These are phyloP conservation scores for Lamprologus callipterus DNA, from an alignment of 2,113 vertebrate genomes.

Conservation along the genomic window DNA sequence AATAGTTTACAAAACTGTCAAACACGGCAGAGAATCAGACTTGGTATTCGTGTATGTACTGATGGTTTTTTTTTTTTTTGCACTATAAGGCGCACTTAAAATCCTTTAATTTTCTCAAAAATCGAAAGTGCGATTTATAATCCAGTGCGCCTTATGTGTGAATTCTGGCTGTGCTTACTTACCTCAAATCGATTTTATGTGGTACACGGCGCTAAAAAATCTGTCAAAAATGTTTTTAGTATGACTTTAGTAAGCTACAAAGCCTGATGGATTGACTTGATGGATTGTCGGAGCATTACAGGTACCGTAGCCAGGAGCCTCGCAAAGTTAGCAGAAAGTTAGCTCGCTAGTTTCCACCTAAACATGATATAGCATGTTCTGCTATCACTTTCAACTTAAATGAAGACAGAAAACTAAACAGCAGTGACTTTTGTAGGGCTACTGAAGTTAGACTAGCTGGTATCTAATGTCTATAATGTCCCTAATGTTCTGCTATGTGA, in stretches of 20 bases:
- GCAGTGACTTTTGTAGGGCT: neutral
- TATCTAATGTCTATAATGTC: neutral
- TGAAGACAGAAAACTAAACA: neutral
- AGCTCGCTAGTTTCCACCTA: neutral
- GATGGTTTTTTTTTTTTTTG: rapidly evolving
- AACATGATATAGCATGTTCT: neutral
- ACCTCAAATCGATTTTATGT: neutral
- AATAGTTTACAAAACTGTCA: neutral
- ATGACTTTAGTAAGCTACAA: neutral
- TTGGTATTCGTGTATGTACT: neutral
- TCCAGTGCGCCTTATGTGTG: neutral
- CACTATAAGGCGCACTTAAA: neutral
- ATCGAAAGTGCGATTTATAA: neutral
- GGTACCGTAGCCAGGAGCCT: neutral
- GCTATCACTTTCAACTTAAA: neutral
- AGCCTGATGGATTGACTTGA: neutral
- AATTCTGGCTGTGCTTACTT: neutral
- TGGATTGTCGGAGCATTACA: neutral
- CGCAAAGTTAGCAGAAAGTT: neutral
- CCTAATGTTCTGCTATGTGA: neutral
- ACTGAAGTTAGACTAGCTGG: neutral
- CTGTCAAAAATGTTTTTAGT: neutral
- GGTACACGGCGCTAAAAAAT: neutral
- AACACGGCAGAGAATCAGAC: neutral
- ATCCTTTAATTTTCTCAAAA: neutral